Percentiles rank a stretch among this genome's conserved stretches.
Conservation (phyloP, 2,888 invertebrate species). For the Drosophila silvestris region DNA sequence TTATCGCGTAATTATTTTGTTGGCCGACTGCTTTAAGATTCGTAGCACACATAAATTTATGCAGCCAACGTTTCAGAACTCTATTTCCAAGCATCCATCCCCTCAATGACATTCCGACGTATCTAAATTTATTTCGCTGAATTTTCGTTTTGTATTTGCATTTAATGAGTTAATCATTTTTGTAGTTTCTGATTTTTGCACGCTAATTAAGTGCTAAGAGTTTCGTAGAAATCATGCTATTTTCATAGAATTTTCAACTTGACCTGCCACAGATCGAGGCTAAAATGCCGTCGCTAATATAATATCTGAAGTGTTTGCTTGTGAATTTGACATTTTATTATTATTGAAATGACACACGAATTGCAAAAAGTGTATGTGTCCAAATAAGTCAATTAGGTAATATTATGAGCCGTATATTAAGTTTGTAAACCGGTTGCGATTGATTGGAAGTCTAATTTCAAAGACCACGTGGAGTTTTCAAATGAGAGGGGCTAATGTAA, state of each 20-base stretch:
- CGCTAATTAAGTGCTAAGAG: background rate
- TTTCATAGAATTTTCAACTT: background rate
- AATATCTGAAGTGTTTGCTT: background rate
- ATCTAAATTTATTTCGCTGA: constrained; percentile 4
- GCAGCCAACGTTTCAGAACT: constrained; percentile 20
- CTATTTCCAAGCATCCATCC: constrained; percentile 8
- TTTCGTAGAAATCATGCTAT: background rate
- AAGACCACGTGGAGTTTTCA: background rate
- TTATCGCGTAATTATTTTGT: constrained; percentile 73
- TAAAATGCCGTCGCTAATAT: constrained; percentile 45
- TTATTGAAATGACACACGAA: background rate
- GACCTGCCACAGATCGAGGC: constrained; percentile 7
- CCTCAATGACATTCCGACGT: constrained; percentile 42
- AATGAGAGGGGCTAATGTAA: background rate
- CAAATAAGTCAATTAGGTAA: background rate
- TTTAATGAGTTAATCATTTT: constrained; percentile 55
- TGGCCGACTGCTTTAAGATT: constrained; percentile 36
- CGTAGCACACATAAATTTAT: constrained; percentile 49
- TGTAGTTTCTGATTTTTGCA: background rate
- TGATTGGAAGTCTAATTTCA: background rate
- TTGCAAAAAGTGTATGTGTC: background rate
- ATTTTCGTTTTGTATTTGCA: constrained; percentile 48
- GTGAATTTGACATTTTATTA: background rate
- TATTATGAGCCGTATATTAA: background rate
- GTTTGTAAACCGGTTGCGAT: background rate